These are phyloP conservation scores for Drosophila sechellia DNA, from an alignment of 1,140 invertebrate species.

Conservation along the genomic window DNA sequence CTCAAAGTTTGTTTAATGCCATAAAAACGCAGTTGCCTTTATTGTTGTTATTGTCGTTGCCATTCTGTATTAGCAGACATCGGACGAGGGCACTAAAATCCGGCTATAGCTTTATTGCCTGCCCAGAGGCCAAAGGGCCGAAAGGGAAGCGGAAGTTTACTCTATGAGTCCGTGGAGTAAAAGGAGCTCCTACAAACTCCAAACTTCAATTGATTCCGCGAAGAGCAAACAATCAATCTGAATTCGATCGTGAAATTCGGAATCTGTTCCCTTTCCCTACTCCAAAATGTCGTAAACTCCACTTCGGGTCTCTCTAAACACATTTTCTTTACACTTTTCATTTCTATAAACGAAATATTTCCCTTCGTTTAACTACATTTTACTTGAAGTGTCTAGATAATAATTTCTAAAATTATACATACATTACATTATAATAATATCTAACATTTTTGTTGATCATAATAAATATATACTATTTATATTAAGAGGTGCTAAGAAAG, in stretches of 20 bases:
- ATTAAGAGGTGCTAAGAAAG: too few relatives aligned
- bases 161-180: constrained; percentile 22
- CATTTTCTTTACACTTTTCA: neutral
- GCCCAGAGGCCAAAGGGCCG: constrained; percentile 13
- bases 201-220: constrained; percentile 16
- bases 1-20: constrained; percentile 80
- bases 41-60: constrained; percentile 44
- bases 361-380: too few relatives aligned
- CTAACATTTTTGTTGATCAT: neutral
- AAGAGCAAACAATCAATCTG: constrained; percentile 40
- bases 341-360: too few relatives aligned
- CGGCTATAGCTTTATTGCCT: constrained; percentile 67
- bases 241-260: constrained; percentile 30
- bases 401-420: neutral
- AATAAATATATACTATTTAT: too few relatives aligned
- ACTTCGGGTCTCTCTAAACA: neutral
- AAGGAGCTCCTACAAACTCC: constrained; percentile 26
- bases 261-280: constrained; percentile 8
- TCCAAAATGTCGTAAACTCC: constrained; percentile 3
- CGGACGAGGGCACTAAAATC: constrained; percentile 61
- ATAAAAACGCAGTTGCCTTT: constrained; percentile 71
- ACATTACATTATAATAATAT: neutral
- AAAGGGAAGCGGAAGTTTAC: constrained; percentile 69
- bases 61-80: constrained; percentile 48
- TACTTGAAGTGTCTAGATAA: neutral